Evolutionary conservation across 2,888 invertebrate species (phyloP), one percentile per base, ranked within the genome.

Genomic region (Cepaea hortensis): DNA sequence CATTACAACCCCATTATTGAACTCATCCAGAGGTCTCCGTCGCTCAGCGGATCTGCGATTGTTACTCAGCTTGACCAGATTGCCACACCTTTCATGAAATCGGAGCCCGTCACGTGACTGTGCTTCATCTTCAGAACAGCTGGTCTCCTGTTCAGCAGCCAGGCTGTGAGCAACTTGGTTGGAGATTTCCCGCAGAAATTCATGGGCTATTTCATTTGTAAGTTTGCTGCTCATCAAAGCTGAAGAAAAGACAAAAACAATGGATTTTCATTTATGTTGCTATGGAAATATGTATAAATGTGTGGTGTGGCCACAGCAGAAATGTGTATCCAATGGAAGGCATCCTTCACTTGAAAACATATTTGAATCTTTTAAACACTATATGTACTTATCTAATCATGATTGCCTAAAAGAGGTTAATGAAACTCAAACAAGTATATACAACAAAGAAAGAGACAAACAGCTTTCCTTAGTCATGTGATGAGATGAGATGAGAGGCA

Each of bases 51-150:
- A 93, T 55, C 93, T 87, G 20, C 93, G 88, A 62, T 90, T 91
- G 87, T 92, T 93, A 86, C 91, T 93, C 55, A 94, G 95, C 94
- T 97, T 98, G 0, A 98, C 97, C 88, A 98, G 95, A 20, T 97
- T 96, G 0, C 98, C 98, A 93, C 97, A 98, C 89, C 97, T 96
- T 81, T 97, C 96, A 94, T 98, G 98, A 95, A 98, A 98, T 88
- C 96, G 95, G 90, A 98, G 86, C 80, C 70, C 73, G 35, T 89
- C 88, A 61, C 88, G 84, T 23, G 85, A 81, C 11, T 79, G 62
- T 35, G 75, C 81, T 11, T 87, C 85, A 48, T 85, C 86, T 35
- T 82, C 87, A 4, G 84, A 82, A 50, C 84, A 80, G 50, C 83
- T 83, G 7, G 80, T 70, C 23, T 75, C 81, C 77, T 72, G 68